Percentiles rank a stretch among this genome's conserved stretches.
Evolutionary conservation across 2,888 invertebrate species (phyloP).

Genomic region (Cantharis flavilabris): DNA sequence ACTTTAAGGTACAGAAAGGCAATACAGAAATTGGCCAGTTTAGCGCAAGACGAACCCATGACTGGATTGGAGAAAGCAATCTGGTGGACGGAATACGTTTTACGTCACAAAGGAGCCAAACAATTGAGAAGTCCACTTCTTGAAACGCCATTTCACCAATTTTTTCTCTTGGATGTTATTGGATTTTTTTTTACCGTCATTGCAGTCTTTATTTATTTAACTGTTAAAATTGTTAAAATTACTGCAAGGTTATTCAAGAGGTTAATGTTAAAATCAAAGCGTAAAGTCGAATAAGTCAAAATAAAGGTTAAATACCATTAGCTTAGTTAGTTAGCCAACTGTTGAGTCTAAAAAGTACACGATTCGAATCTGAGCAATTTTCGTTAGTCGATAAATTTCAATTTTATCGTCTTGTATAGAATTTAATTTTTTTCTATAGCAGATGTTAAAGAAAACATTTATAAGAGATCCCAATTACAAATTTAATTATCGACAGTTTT

Average conservation of each 20-base stretch:
- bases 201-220: background rate
- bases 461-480: too few relatives aligned
- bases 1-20: background rate
- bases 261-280: background rate
- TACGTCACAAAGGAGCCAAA: background rate
- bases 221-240: background rate
- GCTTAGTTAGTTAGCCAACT: too few relatives aligned
- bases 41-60: constrained; percentile 3
- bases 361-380: too few relatives aligned
- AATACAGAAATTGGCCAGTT: background rate
- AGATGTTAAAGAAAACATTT: too few relatives aligned
- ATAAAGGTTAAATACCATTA: too few relatives aligned
- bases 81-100: background rate
- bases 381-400: too few relatives aligned
- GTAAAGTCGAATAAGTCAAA: background rate
- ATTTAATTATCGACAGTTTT: too few relatives aligned
- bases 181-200: background rate
- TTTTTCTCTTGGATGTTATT: background rate
- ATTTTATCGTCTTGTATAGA: too few relatives aligned
- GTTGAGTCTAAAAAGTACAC: too few relatives aligned
- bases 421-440: too few relatives aligned
- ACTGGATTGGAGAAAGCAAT: constrained; percentile 1
- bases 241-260: background rate
- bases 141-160: background rate
- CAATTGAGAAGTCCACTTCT: background rate